These are phyloP conservation scores for Platichthys stellatus DNA, from an alignment of 2,113 vertebrate genomes.

Conservation along the genomic window DNA sequence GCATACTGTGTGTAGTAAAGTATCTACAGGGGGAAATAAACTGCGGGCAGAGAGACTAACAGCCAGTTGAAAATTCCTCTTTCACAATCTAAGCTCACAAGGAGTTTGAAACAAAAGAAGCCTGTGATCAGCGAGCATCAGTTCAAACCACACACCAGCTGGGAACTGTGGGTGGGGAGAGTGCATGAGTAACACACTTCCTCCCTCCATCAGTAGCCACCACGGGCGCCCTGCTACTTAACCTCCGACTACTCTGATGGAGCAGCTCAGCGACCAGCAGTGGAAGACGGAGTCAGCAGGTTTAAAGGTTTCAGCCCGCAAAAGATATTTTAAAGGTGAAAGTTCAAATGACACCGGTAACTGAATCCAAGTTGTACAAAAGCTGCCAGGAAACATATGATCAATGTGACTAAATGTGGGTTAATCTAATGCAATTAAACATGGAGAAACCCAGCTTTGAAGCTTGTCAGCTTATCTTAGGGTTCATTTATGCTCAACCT, in stretches of 20 bases:
- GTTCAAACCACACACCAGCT: slow-evolving; percentile 33
- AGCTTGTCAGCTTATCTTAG: too few relatives aligned
- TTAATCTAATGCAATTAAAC: too few relatives aligned
- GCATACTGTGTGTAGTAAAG: not conserved
- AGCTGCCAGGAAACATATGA: too few relatives aligned
- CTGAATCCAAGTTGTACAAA: too few relatives aligned
- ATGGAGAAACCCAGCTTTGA: too few relatives aligned
- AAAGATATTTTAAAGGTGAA: too few relatives aligned
- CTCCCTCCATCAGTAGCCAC: slow-evolving; percentile 13
- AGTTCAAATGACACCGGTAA: too few relatives aligned
- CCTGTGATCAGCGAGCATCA: slow-evolving; percentile 13
- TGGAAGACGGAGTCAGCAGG: not conserved
- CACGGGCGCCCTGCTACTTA: slow-evolving; percentile 40
- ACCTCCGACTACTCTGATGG: slow-evolving; percentile 33
- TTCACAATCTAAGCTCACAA: not conserved
- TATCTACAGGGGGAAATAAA: not conserved
- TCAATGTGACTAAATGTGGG: too few relatives aligned
- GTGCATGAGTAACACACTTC: slow-evolving; percentile 13
- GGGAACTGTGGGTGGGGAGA: slow-evolving; percentile 26
- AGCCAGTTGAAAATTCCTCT: slow-evolving; percentile 4
- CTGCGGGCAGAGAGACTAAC: not conserved
- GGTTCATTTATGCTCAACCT: too few relatives aligned
- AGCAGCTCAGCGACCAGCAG: slow-evolving; percentile 27
- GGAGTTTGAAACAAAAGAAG: not conserved
- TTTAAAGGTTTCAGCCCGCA: not conserved